phyloP scores from a whole-genome alignment of 2,888 invertebrate genomes.

The Spicauda simplicius region DNA sequence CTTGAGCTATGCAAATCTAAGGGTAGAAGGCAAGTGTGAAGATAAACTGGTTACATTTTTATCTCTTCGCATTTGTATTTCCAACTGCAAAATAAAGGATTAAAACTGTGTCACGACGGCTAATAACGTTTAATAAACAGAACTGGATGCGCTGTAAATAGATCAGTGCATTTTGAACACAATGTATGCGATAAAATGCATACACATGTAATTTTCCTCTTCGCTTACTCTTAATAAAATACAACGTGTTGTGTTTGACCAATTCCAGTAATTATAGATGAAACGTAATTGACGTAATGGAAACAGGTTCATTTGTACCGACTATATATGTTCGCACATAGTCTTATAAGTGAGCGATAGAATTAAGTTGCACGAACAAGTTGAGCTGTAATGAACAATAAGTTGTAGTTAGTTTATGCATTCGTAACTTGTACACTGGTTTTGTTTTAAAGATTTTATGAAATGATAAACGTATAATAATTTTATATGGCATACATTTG shows the following conservation, averaged over 20 bases:
- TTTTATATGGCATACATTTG: no score
- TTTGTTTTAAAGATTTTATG: neutral
- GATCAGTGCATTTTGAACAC: conserved; percentile 13
- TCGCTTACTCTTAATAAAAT: conserved; percentile 7
- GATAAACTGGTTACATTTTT: conserved; percentile 19
- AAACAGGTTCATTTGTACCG: conserved; percentile 57
- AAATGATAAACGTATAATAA: neutral
- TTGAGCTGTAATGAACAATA: neutral
- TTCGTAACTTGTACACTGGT: neutral
- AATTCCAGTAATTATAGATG: conserved; percentile 57
- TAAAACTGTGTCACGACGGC: conserved; percentile 27
- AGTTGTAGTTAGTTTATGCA: neutral
- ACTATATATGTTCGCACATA: conserved; percentile 40
- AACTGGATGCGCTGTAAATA: conserved; percentile 31
- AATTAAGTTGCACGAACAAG: conserved; percentile 16
- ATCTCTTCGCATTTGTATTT: conserved; percentile 16
- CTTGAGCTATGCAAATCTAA: conserved; percentile 20
- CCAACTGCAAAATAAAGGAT: conserved; percentile 24
- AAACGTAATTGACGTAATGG: conserved; percentile 70
- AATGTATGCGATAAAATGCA: conserved; percentile 28
- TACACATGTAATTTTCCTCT: conserved; percentile 20
- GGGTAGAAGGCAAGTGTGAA: conserved; percentile 13
- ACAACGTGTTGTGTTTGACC: conserved; percentile 11
- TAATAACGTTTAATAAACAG: conserved; percentile 13
- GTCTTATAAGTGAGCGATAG: neutral